These are phyloP conservation scores for Catalaphyllia jardinei DNA, from an alignment of 64 coral and sea anemone species.

Conservation along the genomic window DNA sequence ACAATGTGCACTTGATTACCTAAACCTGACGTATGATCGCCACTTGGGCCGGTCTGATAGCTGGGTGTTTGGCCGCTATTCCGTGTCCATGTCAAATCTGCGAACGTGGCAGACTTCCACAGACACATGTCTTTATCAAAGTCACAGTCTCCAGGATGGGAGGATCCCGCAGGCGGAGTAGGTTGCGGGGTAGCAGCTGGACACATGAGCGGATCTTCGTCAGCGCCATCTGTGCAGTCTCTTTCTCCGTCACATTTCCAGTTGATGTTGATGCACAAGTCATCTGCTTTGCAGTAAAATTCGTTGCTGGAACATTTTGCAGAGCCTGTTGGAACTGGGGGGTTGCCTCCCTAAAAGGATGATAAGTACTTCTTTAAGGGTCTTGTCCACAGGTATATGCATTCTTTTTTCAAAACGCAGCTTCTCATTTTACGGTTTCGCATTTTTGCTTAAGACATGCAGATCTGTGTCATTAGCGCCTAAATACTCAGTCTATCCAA, in stretches of 20 bases:
- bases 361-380: not conserved
- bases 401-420: no score
- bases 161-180: constrained; percentile 44
- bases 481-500: no score
- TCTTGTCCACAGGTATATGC: not conserved
- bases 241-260: constrained; percentile 84
- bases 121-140: constrained; percentile 73
- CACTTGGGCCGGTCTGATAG: constrained; percentile 71
- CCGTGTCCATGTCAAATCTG: constrained; percentile 82
- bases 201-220: constrained; percentile 43
- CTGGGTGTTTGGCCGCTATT: constrained; percentile 70
- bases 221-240: constrained; percentile 81
- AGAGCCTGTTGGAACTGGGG: constrained; percentile 55
- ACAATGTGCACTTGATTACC: not conserved
- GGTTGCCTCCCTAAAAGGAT: constrained; percentile 29
- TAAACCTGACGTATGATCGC: constrained; percentile 64
- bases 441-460: not conserved
- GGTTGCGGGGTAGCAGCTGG: constrained; percentile 42
- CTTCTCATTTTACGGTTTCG: not conserved
- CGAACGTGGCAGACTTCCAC: constrained; percentile 84
- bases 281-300: constrained; percentile 82
- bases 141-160: constrained; percentile 77
- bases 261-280: constrained; percentile 77
- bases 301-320: constrained; percentile 50
- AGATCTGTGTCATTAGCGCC: no score